Percentiles rank a stretch among this genome's conserved stretches.
Conservation (phyloP, 2,888 invertebrate species). For the Rotaria magnacalcarata region DNA sequence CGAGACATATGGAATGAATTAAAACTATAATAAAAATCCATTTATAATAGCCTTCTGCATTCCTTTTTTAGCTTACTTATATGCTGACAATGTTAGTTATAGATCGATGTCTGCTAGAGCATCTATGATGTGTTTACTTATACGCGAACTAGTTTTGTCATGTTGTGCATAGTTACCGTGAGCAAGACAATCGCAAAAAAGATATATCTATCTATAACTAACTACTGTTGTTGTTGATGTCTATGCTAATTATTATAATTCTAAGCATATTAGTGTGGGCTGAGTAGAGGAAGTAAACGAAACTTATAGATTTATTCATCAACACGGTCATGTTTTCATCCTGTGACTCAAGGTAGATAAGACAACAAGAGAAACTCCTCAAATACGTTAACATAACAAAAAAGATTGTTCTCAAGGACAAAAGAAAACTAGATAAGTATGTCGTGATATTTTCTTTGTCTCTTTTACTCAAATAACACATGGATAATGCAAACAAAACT, state of each 20-base stretch:
- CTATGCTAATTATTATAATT: background rate
- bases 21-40: background rate
- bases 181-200: background rate
- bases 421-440: background rate
- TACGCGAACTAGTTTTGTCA: background rate
- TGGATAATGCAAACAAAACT: too few species aligned
- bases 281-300: background rate
- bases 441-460: background rate
- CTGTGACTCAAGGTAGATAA: background rate
- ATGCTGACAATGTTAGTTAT: background rate
- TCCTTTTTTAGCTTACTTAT: background rate
- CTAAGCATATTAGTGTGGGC: background rate
- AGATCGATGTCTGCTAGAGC: background rate
- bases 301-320: background rate
- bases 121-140: background rate
- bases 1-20: background rate
- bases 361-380: background rate
- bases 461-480: background rate
- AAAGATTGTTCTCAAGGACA: background rate
- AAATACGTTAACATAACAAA: background rate
- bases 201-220: background rate
- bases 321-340: background rate
- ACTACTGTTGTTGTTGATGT: background rate
- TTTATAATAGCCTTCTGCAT: background rate
- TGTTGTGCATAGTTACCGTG: background rate